Base-by-base conservation (phyloP, 2,888 invertebrate species). In the Chelonus formosanus region DNA sequence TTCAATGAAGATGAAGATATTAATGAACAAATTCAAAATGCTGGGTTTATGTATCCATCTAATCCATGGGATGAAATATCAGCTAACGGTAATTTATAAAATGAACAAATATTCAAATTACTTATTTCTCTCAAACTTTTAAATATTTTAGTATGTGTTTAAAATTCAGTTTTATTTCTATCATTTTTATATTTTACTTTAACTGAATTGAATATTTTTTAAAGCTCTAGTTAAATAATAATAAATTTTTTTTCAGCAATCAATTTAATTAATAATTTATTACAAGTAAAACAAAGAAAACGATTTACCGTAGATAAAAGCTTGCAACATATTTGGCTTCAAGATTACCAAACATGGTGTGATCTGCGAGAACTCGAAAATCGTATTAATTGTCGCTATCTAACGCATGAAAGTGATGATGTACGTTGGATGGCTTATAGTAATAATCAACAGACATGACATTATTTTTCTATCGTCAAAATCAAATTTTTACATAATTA, bases 1-100 rank as follows among this genome's bases (percentile, higher is more conserved):
- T 99, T 99, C 86, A 99, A 99, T 85, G 99, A 99, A 86, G 98
- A 99, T 85, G 98, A 99, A 86, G 99, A 99, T 84, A 99, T 99
- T 80, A 94, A 97, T 85, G 98, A 98, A 85, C 99, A 99, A 87
- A 99, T 99, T 74, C 97, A 98, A 86, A 99, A 99, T 87, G 98
- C 98, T 43, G 97, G 97, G 64, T 99, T 99, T 85, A 99, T 99
- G 99, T 99, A 98, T 87, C 99, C 99, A 50, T 94, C 96, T 32
- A 91, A 92, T 84, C 98, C 98, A 0, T 99, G 98, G 98, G 93
- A 94, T 80, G 95, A 97, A 84, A 96, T 98, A 80, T 97, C 97
- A 35, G 90, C 90, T 55, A 91, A 95, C 84, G 95, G 95, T 94
- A 85, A 83, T 75, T 50, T 48, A 10, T 45, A 4, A 58, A 44